A percentile compares a stretch with the other conserved stretches of the same genome.
These are phyloP conservation scores for Balaeniceps rex DNA, from an alignment of 2,113 vertebrate genomes.

Conservation along the genomic window DNA sequence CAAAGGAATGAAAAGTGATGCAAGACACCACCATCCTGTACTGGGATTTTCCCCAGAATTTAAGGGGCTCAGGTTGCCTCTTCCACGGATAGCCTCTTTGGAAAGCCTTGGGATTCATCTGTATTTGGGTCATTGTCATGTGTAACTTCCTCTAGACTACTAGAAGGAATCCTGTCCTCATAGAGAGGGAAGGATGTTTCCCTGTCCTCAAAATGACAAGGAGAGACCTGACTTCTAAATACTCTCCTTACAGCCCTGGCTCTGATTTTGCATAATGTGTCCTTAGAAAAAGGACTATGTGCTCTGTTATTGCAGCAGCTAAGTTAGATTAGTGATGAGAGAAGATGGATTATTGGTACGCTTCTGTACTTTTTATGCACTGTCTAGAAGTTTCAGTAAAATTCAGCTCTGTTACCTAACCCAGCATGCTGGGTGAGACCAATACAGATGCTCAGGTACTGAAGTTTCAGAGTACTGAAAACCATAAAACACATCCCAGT, in stretches of 20 bases:
- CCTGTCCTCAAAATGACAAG: not conserved
- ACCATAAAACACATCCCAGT: not conserved
- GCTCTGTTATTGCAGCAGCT: not conserved
- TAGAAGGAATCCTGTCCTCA: not conserved
- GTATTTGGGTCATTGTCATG: not conserved
- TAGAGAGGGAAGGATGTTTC: not conserved
- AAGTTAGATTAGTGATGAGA: not conserved
- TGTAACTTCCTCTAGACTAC: not conserved
- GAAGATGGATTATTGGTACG: not conserved
- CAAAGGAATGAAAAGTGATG: not conserved
- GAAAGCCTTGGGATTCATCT: not conserved
- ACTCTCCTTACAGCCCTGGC: not conserved
- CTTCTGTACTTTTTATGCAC: not conserved
- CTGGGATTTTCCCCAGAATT: not conserved
- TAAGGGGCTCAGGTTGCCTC: not conserved
- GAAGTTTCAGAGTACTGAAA: not conserved
- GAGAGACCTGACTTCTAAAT: not conserved
- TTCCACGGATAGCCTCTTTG: not conserved
- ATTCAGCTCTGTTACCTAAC: not conserved
- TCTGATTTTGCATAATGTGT: not conserved
- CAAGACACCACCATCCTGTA: not conserved
- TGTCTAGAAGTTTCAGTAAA: not conserved
- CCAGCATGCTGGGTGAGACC: not conserved
- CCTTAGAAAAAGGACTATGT: not conserved
- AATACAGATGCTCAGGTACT: not conserved